These are phyloP conservation scores for Ibidorhyncha struthersii DNA, from an alignment of 2,113 vertebrate species.

Conservation along the genomic window DNA sequence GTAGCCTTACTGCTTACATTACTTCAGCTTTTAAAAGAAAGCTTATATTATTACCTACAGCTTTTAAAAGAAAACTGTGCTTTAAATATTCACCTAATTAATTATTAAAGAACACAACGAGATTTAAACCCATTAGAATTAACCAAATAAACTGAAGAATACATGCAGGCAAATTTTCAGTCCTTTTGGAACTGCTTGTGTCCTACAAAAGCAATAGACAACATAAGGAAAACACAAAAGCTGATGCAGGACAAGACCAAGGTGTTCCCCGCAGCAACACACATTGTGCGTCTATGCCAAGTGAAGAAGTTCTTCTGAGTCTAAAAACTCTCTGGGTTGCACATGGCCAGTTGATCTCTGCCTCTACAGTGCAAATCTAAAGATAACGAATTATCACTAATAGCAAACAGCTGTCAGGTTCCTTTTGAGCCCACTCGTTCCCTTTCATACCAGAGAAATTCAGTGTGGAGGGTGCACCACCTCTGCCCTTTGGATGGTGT, in stretches of 20 bases:
- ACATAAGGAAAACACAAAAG: not conserved
- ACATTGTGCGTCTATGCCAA: not conserved
- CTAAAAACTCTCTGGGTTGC: not conserved
- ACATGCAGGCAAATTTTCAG: not conserved
- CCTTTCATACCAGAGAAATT: conserved; percentile 93
- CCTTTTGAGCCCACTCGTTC: not conserved
- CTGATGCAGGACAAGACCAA: not conserved
- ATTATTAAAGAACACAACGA: not conserved
- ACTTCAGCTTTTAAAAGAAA: not conserved
- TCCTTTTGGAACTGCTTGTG: not conserved
- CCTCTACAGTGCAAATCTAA: not conserved
- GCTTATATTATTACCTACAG: not conserved
- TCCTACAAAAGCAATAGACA: not conserved
- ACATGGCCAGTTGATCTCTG: rapidly evolving
- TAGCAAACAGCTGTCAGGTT: not conserved
- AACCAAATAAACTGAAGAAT: not conserved
- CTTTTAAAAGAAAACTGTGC: not conserved
- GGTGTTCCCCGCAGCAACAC: not conserved
- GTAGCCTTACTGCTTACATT: not conserved
- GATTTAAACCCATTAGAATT: not conserved
- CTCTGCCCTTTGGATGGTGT: conserved; percentile 92
- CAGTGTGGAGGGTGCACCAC: conserved; percentile 98
- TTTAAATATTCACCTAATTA: not conserved
- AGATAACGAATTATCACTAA: not conserved
- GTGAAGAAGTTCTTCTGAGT: not conserved